Base-by-base conservation (phyloP, 2,888 invertebrate species). In the Pyrgus malvae region DNA sequence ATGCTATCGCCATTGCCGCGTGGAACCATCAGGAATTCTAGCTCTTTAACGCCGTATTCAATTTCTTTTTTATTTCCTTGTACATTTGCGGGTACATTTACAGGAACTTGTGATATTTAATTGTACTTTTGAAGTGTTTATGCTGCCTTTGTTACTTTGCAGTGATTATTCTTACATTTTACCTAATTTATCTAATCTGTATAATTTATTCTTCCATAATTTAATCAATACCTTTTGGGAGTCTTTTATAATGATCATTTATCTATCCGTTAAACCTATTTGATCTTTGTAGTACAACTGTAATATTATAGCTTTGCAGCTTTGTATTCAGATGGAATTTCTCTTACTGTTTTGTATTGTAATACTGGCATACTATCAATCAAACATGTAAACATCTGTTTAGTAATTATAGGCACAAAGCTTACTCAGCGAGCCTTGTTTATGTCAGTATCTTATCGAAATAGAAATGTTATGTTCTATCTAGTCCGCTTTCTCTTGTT, bases 311-410 rank as follows among this genome's bases (percentile, higher is more conserved):
- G n/a, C n/a, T n/a, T n/a, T n/a, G n/a, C n/a, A 11, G 23, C 23
- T 14, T 46, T 21, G 46, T 46, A 21, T n/a, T 33, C 27, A 2
- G 9, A 25, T 35, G n/a, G 16, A 35, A 25, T 48, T 48, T 48
- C 48, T 48, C 48, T 11, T 9, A 16, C 12, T 46, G 27, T 27
- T 9, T 27, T 35, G 14, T 35, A 35, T 46, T 35, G 35, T 46
- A 23, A n/a, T 5, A 1, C 35, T 46, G 17, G 38, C 37, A 12
- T 19, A 17, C 38, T 16, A 48, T 48, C 48, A 38, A 48, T 48
- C 48, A 48, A 23, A 48, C 48, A 12, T 48, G 48, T 48, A 35
- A 46, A 35, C 46, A 37, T 46, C 3, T 48, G 48, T 27, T 25
- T 6, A 12, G 38, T 48, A 38, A 38, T 48, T 48, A 38, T 27